phyloP scores from a whole-genome alignment of 2,888 invertebrate genomes.

The Tricholauxania praeusta region DNA sequence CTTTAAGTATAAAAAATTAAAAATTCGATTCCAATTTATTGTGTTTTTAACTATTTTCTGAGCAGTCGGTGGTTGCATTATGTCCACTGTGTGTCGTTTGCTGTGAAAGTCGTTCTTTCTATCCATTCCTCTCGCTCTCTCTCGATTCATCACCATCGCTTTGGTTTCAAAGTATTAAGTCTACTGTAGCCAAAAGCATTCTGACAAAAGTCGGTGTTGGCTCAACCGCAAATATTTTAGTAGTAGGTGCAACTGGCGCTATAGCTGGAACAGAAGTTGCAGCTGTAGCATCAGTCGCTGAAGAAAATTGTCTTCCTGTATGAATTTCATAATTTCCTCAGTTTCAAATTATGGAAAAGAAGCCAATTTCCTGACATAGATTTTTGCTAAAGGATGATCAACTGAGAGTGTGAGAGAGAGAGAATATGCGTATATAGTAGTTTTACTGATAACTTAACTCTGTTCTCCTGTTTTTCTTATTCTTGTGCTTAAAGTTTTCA shows the following conservation, averaged over 20 bases:
- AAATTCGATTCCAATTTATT: too few relatives aligned
- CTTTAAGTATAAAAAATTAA: too few relatives aligned
- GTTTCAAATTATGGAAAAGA: constrained; percentile 59
- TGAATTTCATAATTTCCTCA: constrained; percentile 66
- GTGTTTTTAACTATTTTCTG: too few relatives aligned
- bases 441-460: background rate
- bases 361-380: constrained; percentile 58
- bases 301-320: constrained; percentile 67
- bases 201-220: constrained; percentile 21
- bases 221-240: constrained; percentile 27
- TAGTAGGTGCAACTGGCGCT: background rate
- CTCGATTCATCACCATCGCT: background rate
- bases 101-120: background rate
- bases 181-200: background rate
- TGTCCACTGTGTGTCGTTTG: background rate
- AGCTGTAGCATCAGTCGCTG: constrained; percentile 54
- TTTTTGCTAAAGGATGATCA: background rate
- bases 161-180: background rate
- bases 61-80: too few relatives aligned
- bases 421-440: background rate
- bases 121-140: background rate
- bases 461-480: background rate
- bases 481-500: constrained; percentile 31
- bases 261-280: constrained; percentile 33
- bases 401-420: background rate